Base-by-base conservation (phyloP, 2,113 vertebrate genomes). In the Otis tarda region DNA sequence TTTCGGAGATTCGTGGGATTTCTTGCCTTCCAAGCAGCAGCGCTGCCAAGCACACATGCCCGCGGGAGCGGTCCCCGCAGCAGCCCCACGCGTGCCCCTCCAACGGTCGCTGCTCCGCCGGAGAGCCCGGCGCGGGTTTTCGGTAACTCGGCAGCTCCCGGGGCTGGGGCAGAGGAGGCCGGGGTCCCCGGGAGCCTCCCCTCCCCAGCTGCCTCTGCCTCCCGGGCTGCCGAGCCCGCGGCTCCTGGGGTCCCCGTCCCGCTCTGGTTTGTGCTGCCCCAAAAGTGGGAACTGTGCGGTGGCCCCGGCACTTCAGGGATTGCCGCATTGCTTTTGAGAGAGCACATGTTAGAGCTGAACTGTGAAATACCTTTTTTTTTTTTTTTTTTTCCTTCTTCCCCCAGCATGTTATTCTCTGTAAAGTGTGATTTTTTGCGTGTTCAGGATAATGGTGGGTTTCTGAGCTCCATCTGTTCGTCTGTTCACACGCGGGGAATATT, bases 401-500 rank as follows among this genome's bases (percentile, higher is more conserved):
- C 8, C 45, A 43, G 0, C 64, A 20, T 39, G 60, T 87, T 79
- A 45, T 10, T 90, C 57, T 19, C 49, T 90, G 43, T 69, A 0
- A 71, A 90, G 92, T 61, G 90, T 17, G 88, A 61, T 83, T 81
- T 75, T 75, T 0, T 47, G 45, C 70, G 23, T 9, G 67, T 45
- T 82, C 6, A 14, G 82, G 64, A 10, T 60, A 43, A 8, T 13
- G 95, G 76, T 93, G 78, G 10, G 9, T 73, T 35, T 87, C 31
- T 8, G 84, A 43, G 83, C 88, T 64, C 92, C 89, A 68, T 86
- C 94, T 92, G 94, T 82, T 37, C 71, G 94, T 63, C 93, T 92
- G 96, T 49, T 65, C 39, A 0, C 71, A 3, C 91, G 35, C 86
- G 9, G 13, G 27, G 76, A 8, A 2, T 16, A 8, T 63, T 59